phyloP scores from a whole-genome alignment of 2,888 invertebrate species.

The Cerastis rubricosa region DNA sequence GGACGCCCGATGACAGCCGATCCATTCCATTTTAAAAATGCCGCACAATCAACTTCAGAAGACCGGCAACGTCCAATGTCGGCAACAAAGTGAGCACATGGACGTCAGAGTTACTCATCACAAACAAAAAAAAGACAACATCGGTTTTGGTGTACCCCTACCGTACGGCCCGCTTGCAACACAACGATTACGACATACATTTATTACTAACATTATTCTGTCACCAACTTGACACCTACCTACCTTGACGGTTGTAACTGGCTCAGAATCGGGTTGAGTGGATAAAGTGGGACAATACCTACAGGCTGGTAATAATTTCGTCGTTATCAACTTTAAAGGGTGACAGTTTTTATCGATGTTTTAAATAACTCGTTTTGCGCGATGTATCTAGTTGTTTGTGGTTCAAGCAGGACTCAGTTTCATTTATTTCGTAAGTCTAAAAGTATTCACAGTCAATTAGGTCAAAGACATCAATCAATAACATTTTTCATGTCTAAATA shows the following conservation, averaged over 20 bases:
- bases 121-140: too few species aligned
- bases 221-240: too few species aligned
- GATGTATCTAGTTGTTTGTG: background rate
- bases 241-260: background rate
- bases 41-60: too few species aligned
- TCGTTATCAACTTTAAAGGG: background rate
- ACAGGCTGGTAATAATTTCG: background rate
- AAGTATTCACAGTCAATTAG: conserved; percentile 8
- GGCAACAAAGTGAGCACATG: too few species aligned
- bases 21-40: too few species aligned
- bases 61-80: too few species aligned
- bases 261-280: background rate
- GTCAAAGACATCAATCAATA: background rate
- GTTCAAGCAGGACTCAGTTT: background rate
- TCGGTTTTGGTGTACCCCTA: too few species aligned
- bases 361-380: background rate
- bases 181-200: background rate
- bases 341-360: background rate
- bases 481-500: background rate
- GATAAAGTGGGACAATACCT: background rate
- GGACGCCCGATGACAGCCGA: too few species aligned
- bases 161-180: too few species aligned
- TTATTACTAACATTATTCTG: too few species aligned
- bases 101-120: too few species aligned
- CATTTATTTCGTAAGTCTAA: background rate